Conservation (phyloP, 53 echinoderm and acorn worm species). For the Crossaster papposus region DNA sequence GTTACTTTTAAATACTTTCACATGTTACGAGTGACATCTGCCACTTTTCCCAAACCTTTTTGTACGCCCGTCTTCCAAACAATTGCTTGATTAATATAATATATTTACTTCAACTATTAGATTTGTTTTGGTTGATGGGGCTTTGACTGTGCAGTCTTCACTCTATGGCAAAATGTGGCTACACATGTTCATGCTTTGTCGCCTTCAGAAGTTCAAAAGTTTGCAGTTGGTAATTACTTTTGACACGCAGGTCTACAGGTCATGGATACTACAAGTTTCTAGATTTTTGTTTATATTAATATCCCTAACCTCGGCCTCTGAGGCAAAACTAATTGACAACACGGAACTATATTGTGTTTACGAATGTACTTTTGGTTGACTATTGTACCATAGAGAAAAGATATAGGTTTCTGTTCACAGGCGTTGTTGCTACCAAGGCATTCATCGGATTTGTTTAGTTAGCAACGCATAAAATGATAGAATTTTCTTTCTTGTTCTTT, state of each 20-base stretch:
- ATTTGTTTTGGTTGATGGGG: not conserved
- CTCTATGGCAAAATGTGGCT: too few species aligned
- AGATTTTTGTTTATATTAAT: too few species aligned
- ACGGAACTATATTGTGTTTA: too few species aligned
- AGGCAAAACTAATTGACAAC: not conserved
- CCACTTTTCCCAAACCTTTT: not conserved
- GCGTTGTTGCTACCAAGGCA: not conserved
- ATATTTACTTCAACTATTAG: not conserved
- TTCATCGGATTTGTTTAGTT: slow-evolving; percentile 16
- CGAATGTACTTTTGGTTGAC: not conserved
- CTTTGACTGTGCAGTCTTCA: too few species aligned
- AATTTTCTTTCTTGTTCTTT: not conserved
- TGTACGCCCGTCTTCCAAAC: not conserved
- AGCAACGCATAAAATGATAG: not conserved
- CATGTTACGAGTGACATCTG: not conserved
- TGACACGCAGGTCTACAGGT: too few species aligned
- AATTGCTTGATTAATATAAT: not conserved
- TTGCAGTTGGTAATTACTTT: too few species aligned
- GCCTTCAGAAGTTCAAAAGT: too few species aligned
- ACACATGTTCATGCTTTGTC: too few species aligned
- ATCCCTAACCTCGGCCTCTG: not conserved
- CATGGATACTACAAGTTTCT: too few species aligned
- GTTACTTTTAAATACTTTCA: not conserved
- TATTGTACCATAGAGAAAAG: not conserved
- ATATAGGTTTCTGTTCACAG: not conserved